phyloP scores from a whole-genome alignment of 2,888 invertebrate genomes.

The Kryphioiulus occultus region DNA sequence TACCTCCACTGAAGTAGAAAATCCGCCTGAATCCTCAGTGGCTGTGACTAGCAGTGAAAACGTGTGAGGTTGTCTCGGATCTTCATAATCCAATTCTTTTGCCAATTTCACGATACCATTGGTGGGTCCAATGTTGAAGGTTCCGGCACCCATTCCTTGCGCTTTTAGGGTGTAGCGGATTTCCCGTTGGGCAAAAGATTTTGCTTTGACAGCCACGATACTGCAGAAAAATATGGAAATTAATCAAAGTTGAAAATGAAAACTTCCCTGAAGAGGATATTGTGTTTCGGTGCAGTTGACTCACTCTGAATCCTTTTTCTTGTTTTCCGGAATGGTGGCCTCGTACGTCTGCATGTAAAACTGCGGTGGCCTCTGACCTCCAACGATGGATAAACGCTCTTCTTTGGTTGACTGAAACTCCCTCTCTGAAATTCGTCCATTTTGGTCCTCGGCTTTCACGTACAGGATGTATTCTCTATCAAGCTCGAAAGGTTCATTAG shows the following conservation, averaged over 20 bases:
- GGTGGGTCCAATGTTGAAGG: constrained; percentile 92
- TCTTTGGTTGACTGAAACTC: constrained; percentile 90
- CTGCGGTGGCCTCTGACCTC: constrained; percentile 97
- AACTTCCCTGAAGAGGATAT: background rate
- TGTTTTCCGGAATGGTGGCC: constrained; percentile 95
- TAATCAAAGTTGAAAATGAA: background rate
- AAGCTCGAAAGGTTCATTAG: constrained; percentile 89
- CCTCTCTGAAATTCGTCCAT: constrained; percentile 88
- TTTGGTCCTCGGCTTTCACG: constrained; percentile 95
- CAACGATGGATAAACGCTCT: constrained; percentile 90
- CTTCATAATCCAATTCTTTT: constrained; percentile 96
- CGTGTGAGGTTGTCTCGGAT: constrained; percentile 89
- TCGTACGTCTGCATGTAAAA: constrained; percentile 96
- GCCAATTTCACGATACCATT: constrained; percentile 95
- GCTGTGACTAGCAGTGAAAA: constrained; percentile 91
- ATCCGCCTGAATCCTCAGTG: constrained; percentile 96
- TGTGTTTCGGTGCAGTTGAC: constrained; percentile 48
- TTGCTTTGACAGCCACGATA: constrained; percentile 95
- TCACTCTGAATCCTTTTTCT: constrained; percentile 96
- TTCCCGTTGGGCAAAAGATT: constrained; percentile 95
- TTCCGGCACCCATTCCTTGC: constrained; percentile 93
- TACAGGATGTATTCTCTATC: constrained; percentile 97
- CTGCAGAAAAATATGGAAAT: constrained; percentile 66
- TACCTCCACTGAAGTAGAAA: constrained; percentile 93
- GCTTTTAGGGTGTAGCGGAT: constrained; percentile 95